Base-by-base conservation (phyloP, 2,888 invertebrate species). In the Andrena flavipes region DNA sequence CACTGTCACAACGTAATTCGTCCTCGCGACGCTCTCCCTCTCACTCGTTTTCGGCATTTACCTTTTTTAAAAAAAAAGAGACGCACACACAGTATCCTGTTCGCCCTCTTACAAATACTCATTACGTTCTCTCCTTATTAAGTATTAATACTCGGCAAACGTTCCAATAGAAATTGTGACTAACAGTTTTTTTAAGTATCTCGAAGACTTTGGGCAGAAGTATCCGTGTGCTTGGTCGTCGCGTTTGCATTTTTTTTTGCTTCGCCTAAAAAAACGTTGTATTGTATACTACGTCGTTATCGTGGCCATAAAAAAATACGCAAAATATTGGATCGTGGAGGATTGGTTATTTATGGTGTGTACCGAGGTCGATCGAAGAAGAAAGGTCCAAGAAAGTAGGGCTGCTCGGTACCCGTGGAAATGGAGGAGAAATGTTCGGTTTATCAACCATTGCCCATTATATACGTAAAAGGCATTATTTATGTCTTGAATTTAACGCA, bases 271-370 rank as follows among this genome's bases (percentile, higher is more conserved):
- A 65, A 63, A 80, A 64, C 26, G 49, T 30, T 63, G 30, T 62
- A 23, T 69, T 51, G 42, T 60, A 48, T 10, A 65, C 71, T 65
- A 71, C 62, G 48, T 60, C 51, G 60, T 71, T 67, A 62, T 48
- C 56, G 72, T 35, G 23, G 67, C 42, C 23, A 72, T 80, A 72
- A 72, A 72, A 80, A 80, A 78, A 81, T 74, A 81, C 60, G 60
- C 54, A 80, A 75, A 80, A 80, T 74, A 69, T 67, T 20, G 26
- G 68, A 54, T 63, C 78, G 63, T 51, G 35, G 23, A 35, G 48
- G 29, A 49, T 56, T 42, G 35, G 67, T 56, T 42, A 42, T 29
- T 65, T 8, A 33, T 26, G 26, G 2, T 33, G 20, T 26, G 30
- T 29, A n/a, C 59, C 13, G 42, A 42, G 59, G 59, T n/a, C 29